Evolutionary conservation across 2,888 invertebrate genomes (phyloP).

Genomic region (Trichopoda pennipes): DNA sequence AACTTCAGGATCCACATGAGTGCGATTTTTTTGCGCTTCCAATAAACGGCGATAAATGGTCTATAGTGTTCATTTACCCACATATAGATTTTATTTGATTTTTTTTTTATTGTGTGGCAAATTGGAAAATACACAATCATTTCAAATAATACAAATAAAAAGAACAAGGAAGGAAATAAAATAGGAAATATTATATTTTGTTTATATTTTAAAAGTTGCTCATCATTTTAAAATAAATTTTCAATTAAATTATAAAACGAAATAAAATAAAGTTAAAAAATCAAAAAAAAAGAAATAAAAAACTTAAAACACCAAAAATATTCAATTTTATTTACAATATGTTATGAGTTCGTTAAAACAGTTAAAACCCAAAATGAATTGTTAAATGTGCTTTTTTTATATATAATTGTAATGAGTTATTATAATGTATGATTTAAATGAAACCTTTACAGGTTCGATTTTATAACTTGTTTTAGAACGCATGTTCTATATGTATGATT

Average conservation of each 20-base stretch:
- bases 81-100: not conserved
- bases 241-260: no score
- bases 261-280: conserved; percentile 5
- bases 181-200: conserved; percentile 44
- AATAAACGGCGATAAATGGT: conserved; percentile 92
- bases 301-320: conserved; percentile 42
- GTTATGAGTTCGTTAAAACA: conserved; percentile 3
- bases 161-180: conserved; percentile 48
- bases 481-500: not conserved
- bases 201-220: not conserved
- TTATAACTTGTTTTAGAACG: conserved; percentile 15
- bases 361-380: conserved; percentile 26
- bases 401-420: conserved; percentile 14
- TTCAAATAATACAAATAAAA: conserved; percentile 32
- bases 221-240: conserved; percentile 6
- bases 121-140: conserved; percentile 23
- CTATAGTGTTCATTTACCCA: conserved; percentile 81
- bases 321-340: conserved; percentile 42
- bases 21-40: conserved; percentile 88
- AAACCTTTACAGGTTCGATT: conserved; percentile 26
- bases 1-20: conserved; percentile 92
- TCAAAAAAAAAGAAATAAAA: not conserved
- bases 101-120: not conserved
- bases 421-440: conserved; percentile 38
- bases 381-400: conserved; percentile 27